These are phyloP conservation scores for Drosophila quinaria DNA, from an alignment of 2,888 invertebrate species.

Conservation along the genomic window DNA sequence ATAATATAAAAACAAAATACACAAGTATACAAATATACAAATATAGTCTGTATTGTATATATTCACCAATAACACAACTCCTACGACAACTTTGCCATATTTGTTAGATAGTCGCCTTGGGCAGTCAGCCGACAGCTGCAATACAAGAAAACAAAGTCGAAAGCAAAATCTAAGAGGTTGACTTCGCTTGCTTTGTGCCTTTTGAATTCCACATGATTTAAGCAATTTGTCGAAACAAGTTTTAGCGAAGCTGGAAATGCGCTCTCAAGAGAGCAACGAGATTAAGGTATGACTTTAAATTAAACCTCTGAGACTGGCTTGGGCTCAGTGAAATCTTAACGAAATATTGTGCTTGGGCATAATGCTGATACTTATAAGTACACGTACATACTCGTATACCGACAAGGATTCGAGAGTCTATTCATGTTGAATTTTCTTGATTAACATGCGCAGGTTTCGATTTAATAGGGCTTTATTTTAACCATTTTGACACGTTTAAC, in stretches of 20 bases:
- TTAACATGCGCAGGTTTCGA: background rate
- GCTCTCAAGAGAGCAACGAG: conserved; percentile 12
- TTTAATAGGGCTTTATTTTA: background rate
- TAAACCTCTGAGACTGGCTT: background rate
- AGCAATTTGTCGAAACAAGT: conserved; percentile 60
- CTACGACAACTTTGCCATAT: conserved; percentile 73
- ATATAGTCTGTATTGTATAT: background rate
- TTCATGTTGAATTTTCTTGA: background rate
- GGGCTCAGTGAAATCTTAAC: conserved; percentile 10
- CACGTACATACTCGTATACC: no score
- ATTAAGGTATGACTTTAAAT: conserved; percentile 12
- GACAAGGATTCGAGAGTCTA: background rate
- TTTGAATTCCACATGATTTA: conserved; percentile 52
- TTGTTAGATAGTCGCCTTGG: conserved; percentile 68
- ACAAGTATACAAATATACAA: background rate
- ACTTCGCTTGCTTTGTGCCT: conserved; percentile 41
- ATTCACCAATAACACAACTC: conserved; percentile 36
- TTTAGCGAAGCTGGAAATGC: conserved; percentile 31
- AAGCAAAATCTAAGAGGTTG: conserved; percentile 34
- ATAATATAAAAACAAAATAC: background rate
- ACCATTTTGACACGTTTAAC: background rate
- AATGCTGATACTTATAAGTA: background rate
- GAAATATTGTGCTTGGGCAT: background rate
- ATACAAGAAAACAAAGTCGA: conserved; percentile 13
- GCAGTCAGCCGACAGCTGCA: conserved; percentile 20